Base-by-base conservation (phyloP, 2,888 invertebrate genomes). In the Melanargia galathea region DNA sequence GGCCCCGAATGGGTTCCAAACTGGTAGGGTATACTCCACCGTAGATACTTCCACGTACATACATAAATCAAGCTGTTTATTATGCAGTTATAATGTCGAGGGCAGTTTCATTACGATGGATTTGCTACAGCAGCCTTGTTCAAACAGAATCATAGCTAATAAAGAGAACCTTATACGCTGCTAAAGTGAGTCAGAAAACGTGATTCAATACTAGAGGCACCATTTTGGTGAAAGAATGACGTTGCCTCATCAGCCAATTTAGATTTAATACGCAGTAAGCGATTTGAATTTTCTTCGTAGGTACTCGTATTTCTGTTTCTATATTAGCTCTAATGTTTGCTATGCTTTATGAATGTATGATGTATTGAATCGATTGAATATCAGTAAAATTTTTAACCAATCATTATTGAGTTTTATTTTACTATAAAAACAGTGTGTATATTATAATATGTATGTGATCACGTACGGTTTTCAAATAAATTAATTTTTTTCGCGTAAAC, bases 171-270 rank as follows among this genome's bases (percentile, higher is more conserved):
- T 68, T 68, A 66, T 60, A 55, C 62, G 64, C 60, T 38, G 13
- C 35, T 49, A 16, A 10, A 48, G 38, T 71, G 71, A 71, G 46
- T 71, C 68, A 71, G 57, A 55, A 58, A 58, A 60, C 63, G 66
- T 71, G 70, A 70, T 70, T 68, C 69, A 71, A 66, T 67, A 62
- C 43, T 66, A 63, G 63, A 61, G 67, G 63, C 68, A 63, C 70
- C 66, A 60, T 69, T 69, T 70, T 69, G 65, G 71, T 67, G 72
- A 72, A 73, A 71, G 72, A 73, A 68, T 62, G 60, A 63, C 60
- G 66, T 69, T 67, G 63, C 68, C 65, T 73, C 73, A 73, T 73
- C 70, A 56, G 57, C 68, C 48, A 65, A 70, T 70, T 63, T 70
- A 70, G 67, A 66, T 52, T 52, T 55, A 63, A 46, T 61, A 58